Base-by-base conservation (phyloP, 2,113 vertebrate species). In the Mustela lutreola region DNA sequence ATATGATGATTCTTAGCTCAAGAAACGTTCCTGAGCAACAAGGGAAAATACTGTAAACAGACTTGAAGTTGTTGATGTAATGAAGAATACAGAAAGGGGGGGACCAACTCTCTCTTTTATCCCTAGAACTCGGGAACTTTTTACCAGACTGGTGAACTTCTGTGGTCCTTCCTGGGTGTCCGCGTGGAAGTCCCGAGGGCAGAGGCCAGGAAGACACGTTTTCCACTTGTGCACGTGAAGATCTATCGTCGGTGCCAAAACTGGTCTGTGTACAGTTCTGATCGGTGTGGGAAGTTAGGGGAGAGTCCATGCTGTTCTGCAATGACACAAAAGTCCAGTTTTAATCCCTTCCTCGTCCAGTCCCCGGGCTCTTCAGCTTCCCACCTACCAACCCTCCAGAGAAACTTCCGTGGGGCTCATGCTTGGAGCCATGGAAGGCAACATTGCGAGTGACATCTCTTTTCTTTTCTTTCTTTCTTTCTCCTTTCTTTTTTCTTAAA, bases 31-130 rank as follows among this genome's bases (percentile, higher is more conserved):
- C 70, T 63, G 19, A 89, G 24, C 60, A 63, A 24, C 31, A 45
- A 85, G 31, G 33, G 80, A 48, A 84, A 90, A 39, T 60, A 65
- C 60, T 80, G 87, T 84, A 96, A 78, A 67, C 15, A 93, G 81
- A 91, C 56, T 63, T 82, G 14, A 95, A 71, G 19, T 22, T 26
- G 31, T 33, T 3, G 58, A 50, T 84, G 53, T 62, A 81, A 83
- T 60, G 65, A 63, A 89, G 63, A 89, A 26, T 39, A 62, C 16
- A 65, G 22, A 92, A 70, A 24, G 63, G 36, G 1, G 6, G 24
- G 33, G n/a, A 70, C 28, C 4, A 81, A n/a, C 33, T 58, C 53
- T 80, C 8, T 53, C 45, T 67, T 93, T 71, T 28, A 80, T 86
- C 63, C 31, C 39, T 67, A 48, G 39, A 80, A 87, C 16, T 91